Evolutionary conservation across 1,140 invertebrate species (phyloP).

Genomic region (Tribolium madens): DNA sequence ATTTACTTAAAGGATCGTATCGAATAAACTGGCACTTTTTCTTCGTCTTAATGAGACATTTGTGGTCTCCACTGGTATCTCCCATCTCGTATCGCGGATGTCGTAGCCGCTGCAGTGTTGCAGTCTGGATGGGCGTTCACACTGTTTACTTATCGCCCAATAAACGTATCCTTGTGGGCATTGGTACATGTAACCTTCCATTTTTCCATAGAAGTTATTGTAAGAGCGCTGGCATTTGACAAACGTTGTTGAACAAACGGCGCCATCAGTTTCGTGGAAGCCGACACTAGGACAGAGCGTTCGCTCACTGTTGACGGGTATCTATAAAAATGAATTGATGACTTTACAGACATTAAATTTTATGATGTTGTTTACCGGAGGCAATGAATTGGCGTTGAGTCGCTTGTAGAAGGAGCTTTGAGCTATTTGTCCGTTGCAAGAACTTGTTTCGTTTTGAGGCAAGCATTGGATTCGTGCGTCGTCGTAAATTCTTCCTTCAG

Average conservation of each 20-base stretch:
- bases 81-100: conserved; percentile 66
- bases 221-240: conserved; percentile 76
- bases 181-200: conserved; percentile 79
- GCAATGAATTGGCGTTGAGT: conserved; percentile 67
- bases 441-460: conserved; percentile 70
- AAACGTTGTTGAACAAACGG: conserved; percentile 78
- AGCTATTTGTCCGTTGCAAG: conserved; percentile 71
- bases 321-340: conserved; percentile 67
- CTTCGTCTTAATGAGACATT: conserved; percentile 65
- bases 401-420: conserved; percentile 69
- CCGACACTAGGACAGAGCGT: conserved; percentile 77
- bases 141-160: conserved; percentile 81
- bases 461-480: conserved; percentile 79
- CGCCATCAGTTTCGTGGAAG: conserved; percentile 75
- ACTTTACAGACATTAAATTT: conserved; percentile 8
- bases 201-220: conserved; percentile 63
- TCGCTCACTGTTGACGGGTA: conserved; percentile 69
- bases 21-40: conserved; percentile 48
- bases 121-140: conserved; percentile 73
- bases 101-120: conserved; percentile 70
- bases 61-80: conserved; percentile 68
- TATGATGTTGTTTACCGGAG: conserved; percentile 71
- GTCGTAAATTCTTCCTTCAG: conserved; percentile 81
- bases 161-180: conserved; percentile 82
- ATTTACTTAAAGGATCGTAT: conserved; percentile 22